Percentiles rank a stretch among this genome's conserved stretches.
These are phyloP conservation scores for Drosophila demipolita DNA, from an alignment of 2,888 invertebrate genomes.

Conservation along the genomic window DNA sequence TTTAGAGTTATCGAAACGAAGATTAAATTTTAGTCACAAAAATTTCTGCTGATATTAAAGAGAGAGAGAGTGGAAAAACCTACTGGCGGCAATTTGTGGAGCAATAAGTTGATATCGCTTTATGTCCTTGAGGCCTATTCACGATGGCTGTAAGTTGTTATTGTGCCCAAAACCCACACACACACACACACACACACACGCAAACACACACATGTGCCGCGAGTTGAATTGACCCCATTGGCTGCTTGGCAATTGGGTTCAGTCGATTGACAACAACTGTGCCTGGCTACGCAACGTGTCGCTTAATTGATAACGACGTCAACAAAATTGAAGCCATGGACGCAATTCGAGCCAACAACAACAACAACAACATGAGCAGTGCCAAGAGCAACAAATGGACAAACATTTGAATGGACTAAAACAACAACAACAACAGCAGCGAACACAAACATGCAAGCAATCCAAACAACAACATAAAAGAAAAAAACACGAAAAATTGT, in stretches of 20 bases:
- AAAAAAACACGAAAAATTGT: slow-evolving; percentile 29
- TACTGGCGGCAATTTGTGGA: slow-evolving; percentile 35
- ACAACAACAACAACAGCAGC: slow-evolving; percentile 8
- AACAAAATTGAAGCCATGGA: slow-evolving; percentile 68
- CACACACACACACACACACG: slow-evolving; percentile 8
- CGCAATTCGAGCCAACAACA: slow-evolving; percentile 36
- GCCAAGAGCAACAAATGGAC: slow-evolving; percentile 21
- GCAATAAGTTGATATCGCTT: slow-evolving; percentile 39
- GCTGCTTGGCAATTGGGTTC: slow-evolving; percentile 47
- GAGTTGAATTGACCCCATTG: slow-evolving; percentile 35
- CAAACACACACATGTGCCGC: slow-evolving; percentile 15
- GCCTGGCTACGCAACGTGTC: slow-evolving; percentile 68
- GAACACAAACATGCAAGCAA: slow-evolving; percentile 8
- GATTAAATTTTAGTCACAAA: not conserved
- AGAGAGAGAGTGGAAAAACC: not conserved
- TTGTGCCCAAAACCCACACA: not conserved
- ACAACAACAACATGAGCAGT: slow-evolving; percentile 8
- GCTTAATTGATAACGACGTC: slow-evolving; percentile 77
- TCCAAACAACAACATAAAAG: not conserved
- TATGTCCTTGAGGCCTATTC: slow-evolving; percentile 33
- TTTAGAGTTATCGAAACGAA: not conserved
- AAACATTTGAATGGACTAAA: slow-evolving; percentile 40
- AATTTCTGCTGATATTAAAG: not conserved
- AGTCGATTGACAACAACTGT: slow-evolving; percentile 70
- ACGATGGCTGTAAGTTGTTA: slow-evolving; percentile 22